Percentiles rank a stretch among this genome's conserved stretches.
phyloP scores from a whole-genome alignment of 1,140 invertebrate species.

The Contarinia nasturtii region DNA sequence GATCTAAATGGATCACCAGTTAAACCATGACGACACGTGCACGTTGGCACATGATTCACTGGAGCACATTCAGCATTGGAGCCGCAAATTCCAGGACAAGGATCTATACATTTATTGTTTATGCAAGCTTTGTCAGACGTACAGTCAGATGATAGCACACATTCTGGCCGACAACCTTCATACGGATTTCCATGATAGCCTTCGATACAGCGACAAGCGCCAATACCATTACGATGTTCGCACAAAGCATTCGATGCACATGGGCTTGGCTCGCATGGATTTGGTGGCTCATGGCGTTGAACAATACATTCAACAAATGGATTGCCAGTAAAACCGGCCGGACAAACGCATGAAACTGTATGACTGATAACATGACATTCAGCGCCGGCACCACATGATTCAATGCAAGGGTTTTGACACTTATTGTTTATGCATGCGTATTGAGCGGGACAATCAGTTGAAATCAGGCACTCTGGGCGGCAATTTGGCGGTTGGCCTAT shows the following conservation, averaged over 20 bases:
- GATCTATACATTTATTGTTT: constrained; percentile 55
- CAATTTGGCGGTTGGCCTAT: constrained; percentile 61
- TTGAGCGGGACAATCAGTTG: constrained; percentile 60
- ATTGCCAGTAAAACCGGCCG: constrained; percentile 43
- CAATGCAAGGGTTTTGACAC: constrained; percentile 58
- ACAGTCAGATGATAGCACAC: constrained; percentile 53
- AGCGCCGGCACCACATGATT: constrained; percentile 56
- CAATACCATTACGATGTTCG: constrained; percentile 33
- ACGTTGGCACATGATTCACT: constrained; percentile 38
- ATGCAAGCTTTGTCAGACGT: constrained; percentile 51
- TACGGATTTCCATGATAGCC: constrained; percentile 61
- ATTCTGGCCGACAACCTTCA: constrained; percentile 51
- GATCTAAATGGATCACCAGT: constrained; percentile 41
- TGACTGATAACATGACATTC: constrained; percentile 59
- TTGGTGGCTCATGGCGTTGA: constrained; percentile 14
- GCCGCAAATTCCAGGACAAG: constrained; percentile 60
- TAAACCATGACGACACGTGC: constrained; percentile 41
- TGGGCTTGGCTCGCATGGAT: constrained; percentile 50
- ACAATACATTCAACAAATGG: constrained; percentile 50
- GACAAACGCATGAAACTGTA: constrained; percentile 51
- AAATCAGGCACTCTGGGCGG: constrained; percentile 56
- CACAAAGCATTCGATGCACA: constrained; percentile 60
- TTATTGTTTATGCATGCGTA: constrained; percentile 57
- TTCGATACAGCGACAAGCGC: constrained; percentile 53
- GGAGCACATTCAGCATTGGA: constrained; percentile 35